Base-by-base conservation (phyloP, 2,888 invertebrate species). In the Doris montereyensis region DNA sequence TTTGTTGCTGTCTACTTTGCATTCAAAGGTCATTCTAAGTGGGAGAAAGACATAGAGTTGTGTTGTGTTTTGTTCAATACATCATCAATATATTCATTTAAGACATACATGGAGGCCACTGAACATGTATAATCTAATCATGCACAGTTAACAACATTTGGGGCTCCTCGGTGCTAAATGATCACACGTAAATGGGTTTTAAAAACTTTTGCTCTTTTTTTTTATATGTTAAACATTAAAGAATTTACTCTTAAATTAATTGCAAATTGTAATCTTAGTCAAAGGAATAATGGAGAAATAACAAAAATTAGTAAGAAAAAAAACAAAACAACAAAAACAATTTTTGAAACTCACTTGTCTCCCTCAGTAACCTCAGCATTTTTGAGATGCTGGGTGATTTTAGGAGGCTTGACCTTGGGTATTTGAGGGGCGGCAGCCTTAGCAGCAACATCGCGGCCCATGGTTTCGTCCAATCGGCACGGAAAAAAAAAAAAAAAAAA, bases 311-410 rank as follows among this genome's bases (percentile, higher is more conserved):
- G n/a, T n/a, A n/a, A n/a, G n/a, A n/a, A n/a, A n/a, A n/a, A n/a
- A n/a, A n/a, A n/a, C n/a, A n/a, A n/a, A n/a, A n/a, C n/a, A n/a
- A n/a, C n/a, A n/a, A n/a, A n/a, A n/a, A n/a, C n/a, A n/a, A n/a
- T n/a, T n/a, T n/a, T n/a, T n/a, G n/a, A n/a, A n/a, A 81, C 89
- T 83, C 83, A 91, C 90, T 87, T 90, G 26, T 93, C 92, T 13
- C 95, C 95, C 91, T 95, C 95, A 78, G 93, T 93, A 2, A 94
- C 94, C 58, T 92, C 92, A 62, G 93, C 93, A 76, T 94, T 93
- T 86, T 93, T 92, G 68, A 96, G 91, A 87, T 94, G 93, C 82
- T 94, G 94, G 0, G 94, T 92, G 87, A 96, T 95, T 35, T 93
- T 92, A 0, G 96, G 96, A 21, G 94, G 93, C 80, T 82, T 83